Evolutionary conservation across 2,797 vertebrate genomes (phyloP).

Genomic region (Sebastiscus albofasciatus): DNA sequence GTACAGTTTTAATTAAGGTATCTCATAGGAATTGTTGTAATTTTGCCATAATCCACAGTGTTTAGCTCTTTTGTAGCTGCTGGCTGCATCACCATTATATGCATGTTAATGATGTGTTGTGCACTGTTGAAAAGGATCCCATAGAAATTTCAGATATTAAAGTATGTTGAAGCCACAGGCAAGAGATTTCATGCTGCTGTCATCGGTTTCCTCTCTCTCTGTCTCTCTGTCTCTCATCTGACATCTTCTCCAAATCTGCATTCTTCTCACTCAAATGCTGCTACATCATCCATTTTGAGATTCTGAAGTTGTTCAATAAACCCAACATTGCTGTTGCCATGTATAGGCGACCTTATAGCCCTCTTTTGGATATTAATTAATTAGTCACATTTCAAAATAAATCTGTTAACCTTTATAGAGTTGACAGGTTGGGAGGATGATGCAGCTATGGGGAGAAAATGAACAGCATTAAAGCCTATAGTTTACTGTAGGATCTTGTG

Average conservation of each 20-base stretch:
- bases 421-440: slow-evolving; percentile 3
- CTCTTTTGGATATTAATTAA: slow-evolving; percentile 24
- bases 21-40: not conserved
- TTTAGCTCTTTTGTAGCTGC: slow-evolving; percentile 11
- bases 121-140: slow-evolving; percentile 9
- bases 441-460: not conserved
- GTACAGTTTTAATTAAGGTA: not conserved
- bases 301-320: slow-evolving; percentile 15
- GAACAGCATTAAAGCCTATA: not conserved
- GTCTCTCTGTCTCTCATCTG: not conserved
- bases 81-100: slow-evolving; percentile 4
- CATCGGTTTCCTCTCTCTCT: not conserved
- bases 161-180: slow-evolving; percentile 15
- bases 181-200: slow-evolving; percentile 21
- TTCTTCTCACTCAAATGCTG: slow-evolving; percentile 15
- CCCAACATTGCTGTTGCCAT: not conserved
- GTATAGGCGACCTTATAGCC: not conserved
- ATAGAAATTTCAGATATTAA: slow-evolving; percentile 5
- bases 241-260: slow-evolving; percentile 27
- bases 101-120: slow-evolving; percentile 38
- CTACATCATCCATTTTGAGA: not conserved
- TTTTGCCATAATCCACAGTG: slow-evolving; percentile 20
- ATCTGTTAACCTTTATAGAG: slow-evolving; percentile 38
- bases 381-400: slow-evolving; percentile 21
- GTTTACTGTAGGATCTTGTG: not conserved